Evolutionary conservation across 2,797 vertebrate genomes (phyloP).

Genomic region (Cirrhinus molitorella): DNA sequence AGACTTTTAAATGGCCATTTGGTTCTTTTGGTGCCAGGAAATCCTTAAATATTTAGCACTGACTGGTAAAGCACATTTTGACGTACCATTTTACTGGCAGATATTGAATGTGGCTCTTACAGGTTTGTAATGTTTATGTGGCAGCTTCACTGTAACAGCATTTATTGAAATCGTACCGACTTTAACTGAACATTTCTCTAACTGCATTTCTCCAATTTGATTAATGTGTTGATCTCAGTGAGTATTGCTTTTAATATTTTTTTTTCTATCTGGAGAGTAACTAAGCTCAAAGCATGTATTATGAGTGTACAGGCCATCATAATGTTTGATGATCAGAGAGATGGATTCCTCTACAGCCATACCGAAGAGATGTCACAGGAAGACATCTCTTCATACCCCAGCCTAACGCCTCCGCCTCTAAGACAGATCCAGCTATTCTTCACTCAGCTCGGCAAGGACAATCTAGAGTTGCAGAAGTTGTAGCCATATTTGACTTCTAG

Average conservation of each 20-base stretch:
- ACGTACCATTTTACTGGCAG: slow-evolving; percentile 33
- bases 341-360: slow-evolving; percentile 45
- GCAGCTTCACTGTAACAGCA: slow-evolving; percentile 42
- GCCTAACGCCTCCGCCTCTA: slow-evolving; percentile 32
- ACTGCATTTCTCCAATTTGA: slow-evolving; percentile 36
- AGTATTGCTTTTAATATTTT: slow-evolving; percentile 33
- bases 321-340: slow-evolving; percentile 22
- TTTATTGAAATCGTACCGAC: slow-evolving; percentile 28
- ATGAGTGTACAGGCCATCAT: slow-evolving; percentile 40
- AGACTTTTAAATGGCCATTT: slow-evolving; percentile 28
- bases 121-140: slow-evolving; percentile 45
- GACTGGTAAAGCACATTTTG: slow-evolving; percentile 31
- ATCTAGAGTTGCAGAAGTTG: slow-evolving; percentile 46
- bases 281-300: slow-evolving; percentile 27
- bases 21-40: slow-evolving; percentile 43
- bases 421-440: slow-evolving; percentile 19
- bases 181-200: slow-evolving; percentile 28
- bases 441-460: slow-evolving; percentile 39
- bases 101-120: slow-evolving; percentile 51
- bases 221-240: slow-evolving; percentile 41
- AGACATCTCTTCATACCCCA: slow-evolving; percentile 37
- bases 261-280: slow-evolving; percentile 28
- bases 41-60: slow-evolving; percentile 25
- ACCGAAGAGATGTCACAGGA: slow-evolving; percentile 27
- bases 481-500: slow-evolving; percentile 45